Conservation (phyloP, 35 echinoderm and acorn worm genomes). For the Lytechinus pictus region DNA sequence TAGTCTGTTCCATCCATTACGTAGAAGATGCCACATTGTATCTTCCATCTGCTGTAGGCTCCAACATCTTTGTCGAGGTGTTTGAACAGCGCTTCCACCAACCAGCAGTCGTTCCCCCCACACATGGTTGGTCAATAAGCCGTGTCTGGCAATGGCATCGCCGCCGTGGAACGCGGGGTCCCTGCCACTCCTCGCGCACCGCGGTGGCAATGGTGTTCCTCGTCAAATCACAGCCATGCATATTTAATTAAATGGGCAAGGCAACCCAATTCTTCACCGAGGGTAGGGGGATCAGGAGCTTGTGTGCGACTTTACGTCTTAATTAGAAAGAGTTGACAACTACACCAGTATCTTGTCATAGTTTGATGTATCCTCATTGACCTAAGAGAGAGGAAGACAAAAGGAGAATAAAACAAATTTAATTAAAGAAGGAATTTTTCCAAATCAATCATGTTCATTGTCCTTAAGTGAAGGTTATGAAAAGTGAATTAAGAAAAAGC, state of each 20-base stretch:
- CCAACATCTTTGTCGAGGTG: not conserved
- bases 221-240: slow-evolving; percentile 35
- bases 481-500: too few relatives aligned
- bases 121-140: not conserved
- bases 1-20: not conserved
- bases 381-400: too few relatives aligned
- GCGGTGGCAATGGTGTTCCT: not conserved
- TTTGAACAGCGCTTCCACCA: not conserved
- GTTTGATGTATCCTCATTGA: too few relatives aligned
- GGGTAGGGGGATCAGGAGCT: not conserved
- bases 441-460: too few relatives aligned
- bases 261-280: not conserved
- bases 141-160: slow-evolving; percentile 24
- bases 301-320: not conserved
- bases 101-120: not conserved
- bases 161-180: not conserved
- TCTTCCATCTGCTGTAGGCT: not conserved
- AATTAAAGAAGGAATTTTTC: too few relatives aligned
- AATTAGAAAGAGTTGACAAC: not conserved
- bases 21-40: not conserved
- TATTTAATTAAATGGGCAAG: slow-evolving; percentile 40
- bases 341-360: not conserved
- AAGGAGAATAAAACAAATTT: too few relatives aligned
- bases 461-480: too few relatives aligned
- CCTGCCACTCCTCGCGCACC: not conserved